Evolutionary conservation across 92 coral and sea anemone genomes (phyloP), one percentile per base, ranked within the genome.

Genomic region (Siderastrea radians): DNA sequence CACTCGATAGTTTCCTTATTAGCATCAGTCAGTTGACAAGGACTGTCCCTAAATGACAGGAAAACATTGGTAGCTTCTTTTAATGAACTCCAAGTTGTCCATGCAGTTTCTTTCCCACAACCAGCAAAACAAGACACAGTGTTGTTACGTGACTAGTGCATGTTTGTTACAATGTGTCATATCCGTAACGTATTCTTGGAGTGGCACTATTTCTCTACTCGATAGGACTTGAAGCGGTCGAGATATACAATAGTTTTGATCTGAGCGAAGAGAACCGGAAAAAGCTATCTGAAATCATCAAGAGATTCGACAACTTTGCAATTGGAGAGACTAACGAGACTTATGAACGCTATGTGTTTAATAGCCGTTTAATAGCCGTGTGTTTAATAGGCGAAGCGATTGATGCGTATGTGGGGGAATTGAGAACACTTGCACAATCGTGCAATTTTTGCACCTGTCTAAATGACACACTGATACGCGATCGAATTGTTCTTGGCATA

Each of bases 151-250:
- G n/a, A n/a, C n/a, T n/a, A n/a, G n/a, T n/a, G n/a, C n/a, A n/a
- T n/a, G n/a, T n/a, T n/a, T n/a, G n/a, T n/a, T n/a, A n/a, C n/a
- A n/a, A n/a, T n/a, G n/a, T n/a, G n/a, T n/a, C n/a, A n/a, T n/a
- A n/a, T n/a, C n/a, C n/a, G n/a, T n/a, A n/a, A n/a, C n/a, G n/a
- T n/a, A n/a, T n/a, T n/a, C n/a, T n/a, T n/a, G 68, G 92, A 16
- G 94, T 87, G 0, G 92, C 89, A 7, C 72, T 92, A 13, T 92
- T 91, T 55, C 69, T 91, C 44, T 83, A 91, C 90, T 92, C 84
- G 45, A 84, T 82, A 38, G 87, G 94, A 19, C 19, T 74, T 38
- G 84, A 88, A 1, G 92, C 92, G 9, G 89, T 92, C 13, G 83
- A 88, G 83, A 77, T 61, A 7, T 90, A 76, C 82, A 86, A 91